A percentile compares a stretch with the other conserved stretches of the same genome.
Conservation (phyloP, 2,797 vertebrate genomes). For the Lepidocolaptes lacrymiger region DNA sequence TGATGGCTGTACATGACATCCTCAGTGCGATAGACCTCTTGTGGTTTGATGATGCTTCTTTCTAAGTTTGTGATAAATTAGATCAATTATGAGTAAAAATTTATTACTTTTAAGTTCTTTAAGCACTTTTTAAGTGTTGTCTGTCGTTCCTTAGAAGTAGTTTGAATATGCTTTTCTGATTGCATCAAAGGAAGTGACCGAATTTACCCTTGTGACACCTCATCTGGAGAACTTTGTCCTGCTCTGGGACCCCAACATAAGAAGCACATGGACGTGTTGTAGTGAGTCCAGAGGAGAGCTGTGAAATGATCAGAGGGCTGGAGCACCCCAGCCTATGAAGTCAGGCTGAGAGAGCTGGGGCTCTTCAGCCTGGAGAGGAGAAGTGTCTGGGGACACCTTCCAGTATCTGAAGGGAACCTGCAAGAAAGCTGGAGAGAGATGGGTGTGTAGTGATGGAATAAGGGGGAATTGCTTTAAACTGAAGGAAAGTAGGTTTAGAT, state of each 20-base stretch:
- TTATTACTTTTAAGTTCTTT: neutral
- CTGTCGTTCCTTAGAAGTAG: neutral
- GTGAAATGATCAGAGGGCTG: neutral
- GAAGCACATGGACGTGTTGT: neutral
- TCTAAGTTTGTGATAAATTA: neutral
- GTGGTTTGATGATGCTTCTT: neutral
- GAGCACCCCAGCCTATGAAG: neutral
- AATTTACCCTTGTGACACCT: neutral
- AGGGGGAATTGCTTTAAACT: neutral
- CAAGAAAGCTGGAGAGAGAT: neutral
- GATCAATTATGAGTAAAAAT: neutral
- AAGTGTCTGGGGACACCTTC: neutral
- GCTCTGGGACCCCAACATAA: rapidly evolving
- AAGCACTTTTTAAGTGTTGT: neutral
- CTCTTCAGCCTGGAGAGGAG: neutral
- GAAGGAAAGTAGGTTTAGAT: too few species aligned
- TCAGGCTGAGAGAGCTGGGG: neutral
- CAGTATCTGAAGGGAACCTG: neutral
- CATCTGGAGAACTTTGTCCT: too few species aligned
- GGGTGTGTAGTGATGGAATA: neutral
- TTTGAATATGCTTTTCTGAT: neutral
- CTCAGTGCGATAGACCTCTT: neutral
- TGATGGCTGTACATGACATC: neutral
- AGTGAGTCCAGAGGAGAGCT: neutral
- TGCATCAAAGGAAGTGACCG: neutral